Conservation (phyloP, 2,888 invertebrate genomes). For the Anthrax anthrax region DNA sequence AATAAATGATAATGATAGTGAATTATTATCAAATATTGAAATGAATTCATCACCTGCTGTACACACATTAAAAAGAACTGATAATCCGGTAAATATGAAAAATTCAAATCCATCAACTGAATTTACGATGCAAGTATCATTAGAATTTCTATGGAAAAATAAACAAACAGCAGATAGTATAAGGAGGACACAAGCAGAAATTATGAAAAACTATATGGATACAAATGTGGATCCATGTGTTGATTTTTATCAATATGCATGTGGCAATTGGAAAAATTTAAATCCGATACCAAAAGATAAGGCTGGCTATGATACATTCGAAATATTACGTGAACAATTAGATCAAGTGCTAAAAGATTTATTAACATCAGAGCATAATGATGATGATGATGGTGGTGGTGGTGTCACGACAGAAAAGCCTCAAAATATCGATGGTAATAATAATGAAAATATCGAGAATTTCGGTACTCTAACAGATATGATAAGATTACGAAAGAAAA, state of each 20-base stretch:
- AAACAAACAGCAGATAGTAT: conserved; percentile 40
- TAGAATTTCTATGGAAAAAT: conserved; percentile 43
- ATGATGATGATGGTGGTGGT: neutral
- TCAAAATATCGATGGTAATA: neutral
- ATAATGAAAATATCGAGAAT: neutral
- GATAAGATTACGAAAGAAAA: neutral
- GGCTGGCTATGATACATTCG: conserved; percentile 79
- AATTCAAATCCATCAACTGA: neutral
- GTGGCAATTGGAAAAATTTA: conserved; percentile 70
- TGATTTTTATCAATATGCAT: conserved; percentile 75
- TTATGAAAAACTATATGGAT: conserved; percentile 69
- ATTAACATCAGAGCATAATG: conserved; percentile 36
- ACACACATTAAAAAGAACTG: neutral
- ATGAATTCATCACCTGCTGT: neutral
- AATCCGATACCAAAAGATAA: conserved; percentile 83
- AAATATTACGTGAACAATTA: conserved; percentile 70
- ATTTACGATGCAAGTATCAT: neutral
- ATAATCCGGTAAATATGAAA: neutral
- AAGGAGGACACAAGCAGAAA: conserved; percentile 46
- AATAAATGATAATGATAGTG: neutral
- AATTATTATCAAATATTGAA: neutral
- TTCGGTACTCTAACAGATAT: neutral
- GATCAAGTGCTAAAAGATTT: conserved; percentile 53
- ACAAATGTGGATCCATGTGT: conserved; percentile 55
- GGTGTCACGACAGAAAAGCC: neutral